Percentiles rank a stretch among this genome's conserved stretches.
Evolutionary conservation across 2,797 vertebrate species (phyloP).

Genomic region (Micromesistius poutassou): DNA sequence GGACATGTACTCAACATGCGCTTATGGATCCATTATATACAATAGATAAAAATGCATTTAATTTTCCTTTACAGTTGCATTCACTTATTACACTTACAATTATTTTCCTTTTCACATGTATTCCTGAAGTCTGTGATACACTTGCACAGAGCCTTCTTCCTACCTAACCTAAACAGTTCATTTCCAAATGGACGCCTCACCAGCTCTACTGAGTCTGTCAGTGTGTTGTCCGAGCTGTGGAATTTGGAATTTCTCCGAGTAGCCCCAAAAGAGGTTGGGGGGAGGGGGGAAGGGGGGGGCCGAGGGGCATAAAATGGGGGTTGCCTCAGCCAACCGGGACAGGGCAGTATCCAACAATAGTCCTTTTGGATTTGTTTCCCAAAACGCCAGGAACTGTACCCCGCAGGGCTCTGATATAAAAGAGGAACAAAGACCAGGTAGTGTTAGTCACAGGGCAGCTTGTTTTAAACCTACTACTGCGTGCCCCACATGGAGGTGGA

Average conservation of each 20-base stretch:
- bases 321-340: too few species aligned
- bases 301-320: not conserved
- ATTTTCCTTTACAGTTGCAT: too few species aligned
- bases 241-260: slow-evolving; percentile 37
- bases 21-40: too few species aligned
- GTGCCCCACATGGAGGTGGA: too few species aligned
- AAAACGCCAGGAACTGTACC: not conserved
- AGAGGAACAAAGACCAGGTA: not conserved
- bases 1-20: too few species aligned
- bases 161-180: not conserved
- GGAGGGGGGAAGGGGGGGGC: not conserved
- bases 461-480: not conserved
- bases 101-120: not conserved
- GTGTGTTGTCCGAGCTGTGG: slow-evolving; percentile 22
- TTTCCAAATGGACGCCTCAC: not conserved
- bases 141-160: not conserved
- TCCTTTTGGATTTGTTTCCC: not conserved
- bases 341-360: not conserved
- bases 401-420: not conserved
- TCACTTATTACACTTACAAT: too few species aligned
- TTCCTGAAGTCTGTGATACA: not conserved
- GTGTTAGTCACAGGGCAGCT: not conserved
- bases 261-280: slow-evolving; percentile 22
- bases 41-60: too few species aligned
- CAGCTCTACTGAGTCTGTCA: not conserved